Conservation (phyloP, 2,888 invertebrate genomes). For the Mesopsocus fuscifrons region DNA sequence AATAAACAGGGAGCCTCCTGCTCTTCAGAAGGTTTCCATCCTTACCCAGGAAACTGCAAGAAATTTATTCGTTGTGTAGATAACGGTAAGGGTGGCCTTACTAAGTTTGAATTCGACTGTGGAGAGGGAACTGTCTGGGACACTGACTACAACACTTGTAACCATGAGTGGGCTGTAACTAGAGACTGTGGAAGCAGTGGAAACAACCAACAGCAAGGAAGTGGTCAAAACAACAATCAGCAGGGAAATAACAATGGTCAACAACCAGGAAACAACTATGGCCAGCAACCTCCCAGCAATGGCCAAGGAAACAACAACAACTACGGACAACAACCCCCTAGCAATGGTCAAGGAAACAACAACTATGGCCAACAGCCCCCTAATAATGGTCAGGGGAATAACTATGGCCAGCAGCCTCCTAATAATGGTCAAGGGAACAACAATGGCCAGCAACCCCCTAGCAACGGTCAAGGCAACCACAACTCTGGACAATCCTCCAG, state of each 20-base stretch:
- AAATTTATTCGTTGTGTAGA: constrained; percentile 48
- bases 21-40: constrained; percentile 36
- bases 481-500: background rate
- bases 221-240: background rate
- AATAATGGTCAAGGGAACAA: background rate
- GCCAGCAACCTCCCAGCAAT: background rate
- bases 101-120: constrained; percentile 38
- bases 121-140: constrained; percentile 51
- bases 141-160: constrained; percentile 25
- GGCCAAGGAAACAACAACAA: constrained; percentile 8
- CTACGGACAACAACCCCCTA: background rate
- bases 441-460: background rate
- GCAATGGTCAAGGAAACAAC: background rate
- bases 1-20: background rate
- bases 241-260: background rate
- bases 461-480: constrained; percentile 2
- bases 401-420: background rate
- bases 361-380: background rate
- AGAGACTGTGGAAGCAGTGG: background rate
- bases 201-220: background rate
- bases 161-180: constrained; percentile 10
- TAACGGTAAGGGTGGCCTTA: constrained; percentile 27
- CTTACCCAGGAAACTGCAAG: constrained; percentile 36
- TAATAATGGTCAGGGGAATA: background rate
- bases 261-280: background rate